These are phyloP conservation scores for Dendrocopos noguchii DNA, from an alignment of 2,113 vertebrate genomes.

Conservation along the genomic window DNA sequence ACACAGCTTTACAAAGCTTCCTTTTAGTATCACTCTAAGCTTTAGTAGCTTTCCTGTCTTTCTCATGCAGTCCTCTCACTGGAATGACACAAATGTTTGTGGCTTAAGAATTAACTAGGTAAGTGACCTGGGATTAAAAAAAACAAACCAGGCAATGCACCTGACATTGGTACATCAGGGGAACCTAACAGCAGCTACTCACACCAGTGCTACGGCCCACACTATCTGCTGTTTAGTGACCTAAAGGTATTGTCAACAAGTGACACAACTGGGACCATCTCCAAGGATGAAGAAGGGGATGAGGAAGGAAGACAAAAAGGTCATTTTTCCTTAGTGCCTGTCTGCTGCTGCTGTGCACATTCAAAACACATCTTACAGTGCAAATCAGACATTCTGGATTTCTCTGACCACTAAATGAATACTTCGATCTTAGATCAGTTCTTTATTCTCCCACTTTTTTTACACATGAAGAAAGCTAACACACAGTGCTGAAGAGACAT, in stretches of 20 bases:
- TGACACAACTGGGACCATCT: too few species aligned
- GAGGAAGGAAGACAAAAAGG: background rate
- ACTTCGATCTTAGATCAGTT: background rate
- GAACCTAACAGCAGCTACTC: background rate
- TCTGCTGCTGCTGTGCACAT: background rate
- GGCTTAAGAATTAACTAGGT: background rate
- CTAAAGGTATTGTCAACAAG: background rate
- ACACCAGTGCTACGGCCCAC: background rate
- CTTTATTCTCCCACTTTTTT: background rate
- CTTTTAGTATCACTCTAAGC: background rate
- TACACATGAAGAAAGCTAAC: background rate
- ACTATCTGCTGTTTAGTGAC: fast-evolving
- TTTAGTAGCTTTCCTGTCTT: background rate
- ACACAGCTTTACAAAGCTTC: background rate
- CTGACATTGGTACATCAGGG: background rate
- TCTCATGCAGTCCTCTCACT: background rate
- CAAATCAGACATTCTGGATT: background rate
- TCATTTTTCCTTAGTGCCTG: background rate
- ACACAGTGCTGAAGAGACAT: background rate
- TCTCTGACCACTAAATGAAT: background rate
- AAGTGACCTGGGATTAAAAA: background rate
- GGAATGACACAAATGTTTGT: background rate
- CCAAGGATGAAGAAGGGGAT: background rate
- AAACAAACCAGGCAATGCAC: background rate
- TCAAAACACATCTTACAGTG: background rate